Conservation (phyloP, 2,888 invertebrate species). For the Brachycybe producta region DNA sequence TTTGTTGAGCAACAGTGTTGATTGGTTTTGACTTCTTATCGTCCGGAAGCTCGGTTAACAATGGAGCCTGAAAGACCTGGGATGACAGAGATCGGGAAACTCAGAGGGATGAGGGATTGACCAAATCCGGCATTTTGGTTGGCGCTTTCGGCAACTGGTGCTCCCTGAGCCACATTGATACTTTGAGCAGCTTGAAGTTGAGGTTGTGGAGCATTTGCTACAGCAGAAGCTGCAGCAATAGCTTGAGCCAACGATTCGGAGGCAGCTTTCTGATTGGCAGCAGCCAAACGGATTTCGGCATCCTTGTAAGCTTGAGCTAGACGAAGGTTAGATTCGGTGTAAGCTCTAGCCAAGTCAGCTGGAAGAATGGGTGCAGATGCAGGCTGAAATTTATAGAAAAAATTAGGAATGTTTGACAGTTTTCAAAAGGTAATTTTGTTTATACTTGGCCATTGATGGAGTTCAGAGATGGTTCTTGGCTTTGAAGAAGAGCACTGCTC, state of each 20-base stretch:
- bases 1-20: no score
- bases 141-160: not conserved
- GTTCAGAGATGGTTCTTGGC: not conserved
- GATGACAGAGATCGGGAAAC: no score
- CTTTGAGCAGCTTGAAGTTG: no score
- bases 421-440: no score
- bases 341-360: conserved; percentile 10
- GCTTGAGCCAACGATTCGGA: conserved; percentile 5
- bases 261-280: conserved; percentile 15
- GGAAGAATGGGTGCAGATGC: conserved; percentile 3
- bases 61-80: no score
- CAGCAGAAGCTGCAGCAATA: conserved; percentile 9
- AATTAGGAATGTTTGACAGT: no score
- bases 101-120: no score
- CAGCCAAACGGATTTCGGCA: conserved; percentile 11
- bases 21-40: no score
- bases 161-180: not conserved
- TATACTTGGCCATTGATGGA: not conserved
- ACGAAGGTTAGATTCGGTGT: conserved; percentile 13
- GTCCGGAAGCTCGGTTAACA: no score
- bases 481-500: not conserved
- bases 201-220: not conserved
- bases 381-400: not conserved
- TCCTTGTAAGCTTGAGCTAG: conserved; percentile 15
- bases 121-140: no score